Base-by-base conservation (phyloP, 2,888 invertebrate genomes). In the Tachystola acroxantha region DNA sequence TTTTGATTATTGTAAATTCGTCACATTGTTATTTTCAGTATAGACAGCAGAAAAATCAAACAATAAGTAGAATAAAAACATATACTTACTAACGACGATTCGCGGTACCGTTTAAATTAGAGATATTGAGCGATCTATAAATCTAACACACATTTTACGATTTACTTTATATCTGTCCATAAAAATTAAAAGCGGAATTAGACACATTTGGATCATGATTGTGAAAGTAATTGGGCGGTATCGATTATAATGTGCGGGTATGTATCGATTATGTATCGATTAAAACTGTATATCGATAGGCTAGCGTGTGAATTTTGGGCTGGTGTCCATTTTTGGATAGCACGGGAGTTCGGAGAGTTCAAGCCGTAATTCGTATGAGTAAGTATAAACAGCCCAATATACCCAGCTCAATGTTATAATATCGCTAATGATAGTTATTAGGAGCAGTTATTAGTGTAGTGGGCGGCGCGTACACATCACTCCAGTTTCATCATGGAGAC, bases 401-500 rank as follows among this genome's bases (percentile, higher is more conserved):
- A n/a, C n/a, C n/a, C n/a, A n/a, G n/a, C n/a, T n/a, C n/a, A n/a
- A n/a, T n/a, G n/a, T n/a, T n/a, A n/a, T n/a, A n/a, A n/a, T n/a
- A n/a, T 3, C 16, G 43, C 50, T 78, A 77, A 80, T 78, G 60
- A 76, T 64, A 67, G 74, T 69, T 61, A 78, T 77, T 72, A 73
- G 46, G 46, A 48, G 53, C 59, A 60, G 27, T 39, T 63, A 68
- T 67, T 68, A 71, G 39, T 12, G 22, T n/a, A 11, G 22, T 20
- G 32, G 32, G 32, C 32, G 32, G 20, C 10, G 9, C 11, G n/a
- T 3, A 6, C 16, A 16, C 16, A 3, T 16, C 16, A 16, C 16
- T 16, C 16, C 16, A 16, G 16, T 16, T 16, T 16, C 16, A 16
- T 16, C 3, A 16, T 16, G 16, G 3, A 4, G 16, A 16, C 6